phyloP scores from a whole-genome alignment of 1,140 invertebrate species.

The Lerema accius region DNA sequence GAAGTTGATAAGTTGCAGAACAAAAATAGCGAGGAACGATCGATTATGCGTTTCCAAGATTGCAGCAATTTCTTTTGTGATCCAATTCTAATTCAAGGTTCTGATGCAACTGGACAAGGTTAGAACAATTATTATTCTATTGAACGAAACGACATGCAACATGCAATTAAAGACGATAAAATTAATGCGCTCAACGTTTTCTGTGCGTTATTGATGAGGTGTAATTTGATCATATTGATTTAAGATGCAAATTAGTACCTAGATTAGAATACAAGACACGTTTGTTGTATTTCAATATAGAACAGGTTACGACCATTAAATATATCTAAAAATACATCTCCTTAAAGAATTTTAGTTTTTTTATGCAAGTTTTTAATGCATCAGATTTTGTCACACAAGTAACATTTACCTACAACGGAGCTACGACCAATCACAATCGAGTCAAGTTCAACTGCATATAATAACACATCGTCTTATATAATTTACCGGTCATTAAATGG shows the following conservation, averaged over 20 bases:
- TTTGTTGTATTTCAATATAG: not conserved
- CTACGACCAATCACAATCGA: slow-evolving; percentile 46
- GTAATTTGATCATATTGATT: slow-evolving; percentile 5
- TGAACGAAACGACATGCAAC: slow-evolving; percentile 24
- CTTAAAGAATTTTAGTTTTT: too few relatives aligned
- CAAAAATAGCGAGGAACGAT: slow-evolving; percentile 14
- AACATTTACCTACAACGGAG: not conserved
- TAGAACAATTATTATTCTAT: slow-evolving; percentile 30
- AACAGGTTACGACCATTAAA: not conserved
- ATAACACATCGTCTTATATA: slow-evolving; percentile 58
- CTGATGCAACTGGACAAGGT: slow-evolving; percentile 48
- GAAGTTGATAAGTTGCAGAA: slow-evolving; percentile 20
- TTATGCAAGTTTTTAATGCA: too few relatives aligned
- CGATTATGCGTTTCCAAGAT: slow-evolving; percentile 37
- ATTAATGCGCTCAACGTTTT: slow-evolving; percentile 19
- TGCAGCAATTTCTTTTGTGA: slow-evolving; percentile 49
- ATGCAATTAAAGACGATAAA: slow-evolving; percentile 30
- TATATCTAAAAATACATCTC: too few relatives aligned
- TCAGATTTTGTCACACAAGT: too few relatives aligned
- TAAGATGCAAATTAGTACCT: not conserved
- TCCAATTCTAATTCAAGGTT: slow-evolving; percentile 52
- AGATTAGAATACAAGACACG: too few relatives aligned
- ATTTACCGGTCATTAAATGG: slow-evolving; percentile 65
- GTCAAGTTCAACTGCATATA: slow-evolving; percentile 64
- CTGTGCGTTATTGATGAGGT: slow-evolving; percentile 24